Evolutionary conservation across 1,140 invertebrate species (phyloP).

Genomic region (Drosophila murphyi): DNA sequence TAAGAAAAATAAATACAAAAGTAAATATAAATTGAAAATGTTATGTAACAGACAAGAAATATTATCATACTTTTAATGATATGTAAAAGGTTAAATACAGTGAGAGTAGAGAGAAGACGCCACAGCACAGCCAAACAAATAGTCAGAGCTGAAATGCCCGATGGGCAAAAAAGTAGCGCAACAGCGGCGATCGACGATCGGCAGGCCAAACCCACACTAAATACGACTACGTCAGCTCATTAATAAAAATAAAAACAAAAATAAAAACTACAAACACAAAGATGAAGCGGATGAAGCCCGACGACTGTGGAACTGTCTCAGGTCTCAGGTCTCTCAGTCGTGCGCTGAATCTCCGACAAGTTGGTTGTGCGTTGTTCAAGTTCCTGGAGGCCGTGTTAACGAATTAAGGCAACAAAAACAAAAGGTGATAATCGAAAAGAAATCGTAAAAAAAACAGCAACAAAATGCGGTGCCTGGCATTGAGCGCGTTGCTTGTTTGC

Average conservation of each 20-base stretch:
- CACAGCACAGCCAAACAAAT: constrained; percentile 5
- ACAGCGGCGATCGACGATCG: neutral
- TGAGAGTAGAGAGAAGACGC: neutral
- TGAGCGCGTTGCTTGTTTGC: constrained; percentile 60
- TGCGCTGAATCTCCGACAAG: constrained; percentile 62
- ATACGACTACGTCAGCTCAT: constrained; percentile 56
- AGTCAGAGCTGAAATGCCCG: constrained; percentile 1
- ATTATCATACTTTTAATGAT: too few relatives aligned
- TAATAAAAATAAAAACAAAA: constrained; percentile 52
- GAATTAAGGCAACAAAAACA: constrained; percentile 26
- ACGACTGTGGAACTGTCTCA: neutral
- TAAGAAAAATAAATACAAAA: too few relatives aligned
- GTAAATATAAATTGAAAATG: too few relatives aligned
- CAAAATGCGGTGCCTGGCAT: constrained; percentile 72
- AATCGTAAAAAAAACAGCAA: constrained; percentile 11
- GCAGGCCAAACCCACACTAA: constrained; percentile 48
- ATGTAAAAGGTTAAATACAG: too few relatives aligned
- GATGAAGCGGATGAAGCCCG: constrained; percentile 44
- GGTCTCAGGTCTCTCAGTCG: constrained; percentile 53
- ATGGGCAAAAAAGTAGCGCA: constrained; percentile 38
- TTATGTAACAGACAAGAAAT: too few relatives aligned
- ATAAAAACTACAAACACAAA: constrained; percentile 36
- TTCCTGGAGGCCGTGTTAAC: constrained; percentile 49
- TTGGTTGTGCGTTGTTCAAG: constrained; percentile 49
- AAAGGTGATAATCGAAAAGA: neutral